Percentiles rank a stretch among this genome's conserved stretches.
These are phyloP conservation scores for Anticlea derivata DNA, from an alignment of 2,888 invertebrate species.

Conservation along the genomic window DNA sequence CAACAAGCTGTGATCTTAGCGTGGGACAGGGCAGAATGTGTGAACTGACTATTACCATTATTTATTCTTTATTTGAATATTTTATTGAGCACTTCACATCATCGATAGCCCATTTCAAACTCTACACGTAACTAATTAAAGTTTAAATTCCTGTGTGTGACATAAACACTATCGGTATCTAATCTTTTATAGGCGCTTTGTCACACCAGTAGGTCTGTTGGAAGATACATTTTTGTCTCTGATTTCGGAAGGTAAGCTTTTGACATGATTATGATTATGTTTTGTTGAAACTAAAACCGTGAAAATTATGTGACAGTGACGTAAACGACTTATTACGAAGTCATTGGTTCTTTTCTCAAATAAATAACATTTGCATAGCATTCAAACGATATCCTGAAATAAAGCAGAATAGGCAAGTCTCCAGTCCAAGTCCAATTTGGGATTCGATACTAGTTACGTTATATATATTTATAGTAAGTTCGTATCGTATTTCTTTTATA, in stretches of 20 bases:
- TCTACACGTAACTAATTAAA: constrained; percentile 34
- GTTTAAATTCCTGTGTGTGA: constrained; percentile 35
- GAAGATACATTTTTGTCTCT: constrained; percentile 52
- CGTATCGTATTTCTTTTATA: no score
- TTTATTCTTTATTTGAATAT: constrained; percentile 69
- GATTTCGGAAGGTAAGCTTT: constrained; percentile 51
- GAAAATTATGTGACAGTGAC: constrained; percentile 44
- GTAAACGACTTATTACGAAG: background rate
- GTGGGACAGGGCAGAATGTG: constrained; percentile 46
- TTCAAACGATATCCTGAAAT: no score
- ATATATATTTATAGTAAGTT: no score
- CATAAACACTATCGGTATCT: constrained; percentile 38
- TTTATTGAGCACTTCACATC: constrained; percentile 59
- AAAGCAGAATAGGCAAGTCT: no score
- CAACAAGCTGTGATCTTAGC: constrained; percentile 20
- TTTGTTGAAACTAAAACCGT: constrained; percentile 51
- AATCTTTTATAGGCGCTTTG: constrained; percentile 50
- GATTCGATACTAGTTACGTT: no score
- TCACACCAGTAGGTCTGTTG: constrained; percentile 57
- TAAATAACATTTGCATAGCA: no score
- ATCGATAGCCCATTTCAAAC: constrained; percentile 26
- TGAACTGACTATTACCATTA: constrained; percentile 69
- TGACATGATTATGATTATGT: constrained; percentile 58
- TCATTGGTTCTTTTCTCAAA: background rate
- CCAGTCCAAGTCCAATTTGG: no score